These are phyloP conservation scores for Homarus americanus DNA, from an alignment of 1,140 invertebrate species.

Conservation along the genomic window DNA sequence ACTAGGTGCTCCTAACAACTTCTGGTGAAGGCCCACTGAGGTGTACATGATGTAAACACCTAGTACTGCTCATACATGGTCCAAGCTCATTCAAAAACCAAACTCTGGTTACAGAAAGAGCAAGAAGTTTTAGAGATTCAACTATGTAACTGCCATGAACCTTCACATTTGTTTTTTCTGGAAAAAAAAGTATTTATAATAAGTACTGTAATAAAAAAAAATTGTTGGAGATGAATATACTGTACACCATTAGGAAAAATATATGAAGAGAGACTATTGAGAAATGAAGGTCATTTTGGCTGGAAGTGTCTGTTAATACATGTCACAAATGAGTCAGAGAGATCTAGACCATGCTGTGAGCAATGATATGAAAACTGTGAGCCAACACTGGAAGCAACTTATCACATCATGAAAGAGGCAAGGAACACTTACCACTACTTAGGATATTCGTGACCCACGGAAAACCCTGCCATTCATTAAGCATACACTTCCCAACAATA, in stretches of 20 bases:
- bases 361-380: not conserved
- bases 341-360: not conserved
- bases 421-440: not conserved
- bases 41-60: not conserved
- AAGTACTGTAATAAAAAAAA: no score
- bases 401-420: not conserved
- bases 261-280: no score
- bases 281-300: no score
- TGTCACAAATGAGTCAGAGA: not conserved
- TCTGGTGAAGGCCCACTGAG: not conserved
- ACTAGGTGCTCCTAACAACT: not conserved
- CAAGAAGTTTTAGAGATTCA: not conserved
- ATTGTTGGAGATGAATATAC: no score
- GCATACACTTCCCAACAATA: not conserved
- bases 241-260: no score
- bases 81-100: not conserved
- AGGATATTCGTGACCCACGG: not conserved
- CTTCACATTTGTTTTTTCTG: not conserved
- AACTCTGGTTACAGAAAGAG: not conserved
- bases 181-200: not conserved
- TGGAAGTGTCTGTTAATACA: not conserved
- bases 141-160: not conserved
- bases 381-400: not conserved
- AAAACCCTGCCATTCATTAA: not conserved
- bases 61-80: not conserved